Conservation (phyloP, 2,797 vertebrate genomes). For the Mormyrops boulengeri region DNA sequence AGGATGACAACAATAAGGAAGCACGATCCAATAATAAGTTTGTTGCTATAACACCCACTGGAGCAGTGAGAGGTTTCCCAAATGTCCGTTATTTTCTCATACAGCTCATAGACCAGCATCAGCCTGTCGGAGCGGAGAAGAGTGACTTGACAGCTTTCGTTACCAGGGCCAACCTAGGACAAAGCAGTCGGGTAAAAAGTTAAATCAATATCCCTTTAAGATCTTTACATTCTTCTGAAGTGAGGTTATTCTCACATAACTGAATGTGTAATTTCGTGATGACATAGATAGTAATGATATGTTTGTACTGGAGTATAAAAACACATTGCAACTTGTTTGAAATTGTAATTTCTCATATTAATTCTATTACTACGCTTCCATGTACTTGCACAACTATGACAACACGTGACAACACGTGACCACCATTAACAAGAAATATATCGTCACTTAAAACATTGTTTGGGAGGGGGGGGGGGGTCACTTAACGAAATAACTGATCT, state of each 20-base stretch:
- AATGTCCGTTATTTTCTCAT: constrained; percentile 60
- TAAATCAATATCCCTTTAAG: neutral
- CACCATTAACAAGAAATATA: neutral
- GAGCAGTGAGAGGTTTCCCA: constrained; percentile 71
- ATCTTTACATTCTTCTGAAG: neutral
- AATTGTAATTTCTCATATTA: neutral
- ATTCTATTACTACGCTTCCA: neutral
- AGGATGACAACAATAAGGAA: neutral
- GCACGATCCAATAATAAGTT: neutral
- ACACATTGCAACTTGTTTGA: neutral
- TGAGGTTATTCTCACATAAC: neutral
- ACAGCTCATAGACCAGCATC: constrained; percentile 73
- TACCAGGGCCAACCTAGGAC: constrained; percentile 67
- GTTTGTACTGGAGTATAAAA: neutral
- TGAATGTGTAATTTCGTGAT: neutral
- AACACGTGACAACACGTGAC: neutral
- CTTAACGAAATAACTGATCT: neutral
- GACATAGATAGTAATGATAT: neutral
- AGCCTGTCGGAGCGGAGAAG: constrained; percentile 82
- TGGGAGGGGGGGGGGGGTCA: neutral
- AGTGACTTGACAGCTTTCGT: constrained; percentile 71
- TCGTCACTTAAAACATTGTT: neutral
- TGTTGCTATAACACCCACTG: constrained; percentile 56
- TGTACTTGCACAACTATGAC: neutral
- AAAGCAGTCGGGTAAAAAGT: constrained; percentile 19